Base-by-base conservation (phyloP, 1,140 invertebrate species). In the Littorina saxatilis region DNA sequence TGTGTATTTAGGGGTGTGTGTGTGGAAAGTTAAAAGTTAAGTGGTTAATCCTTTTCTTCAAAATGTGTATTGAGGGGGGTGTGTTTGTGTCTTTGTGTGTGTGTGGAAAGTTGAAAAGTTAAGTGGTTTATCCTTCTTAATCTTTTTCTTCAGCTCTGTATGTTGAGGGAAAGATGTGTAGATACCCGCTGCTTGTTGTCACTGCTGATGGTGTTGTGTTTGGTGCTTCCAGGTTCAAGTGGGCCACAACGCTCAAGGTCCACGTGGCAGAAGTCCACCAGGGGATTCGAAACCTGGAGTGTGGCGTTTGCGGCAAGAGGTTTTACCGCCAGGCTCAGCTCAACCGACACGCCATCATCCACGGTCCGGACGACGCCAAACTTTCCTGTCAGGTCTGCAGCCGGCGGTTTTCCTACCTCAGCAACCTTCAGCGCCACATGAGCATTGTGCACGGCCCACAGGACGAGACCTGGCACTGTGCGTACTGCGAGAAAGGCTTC, bases 401-500 rank as follows among this genome's bases (percentile, higher is more conserved):
- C 0, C 86, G 85, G 74, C 72, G 82, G 13, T 90, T 90, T 72
- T 81, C 83, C 68, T 88, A 82, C 82, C 78, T 83, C 66, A 84
- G 81, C 58, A 90, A 90, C 77, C 80, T 87, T 20, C 81, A 86
- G 39, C 77, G 88, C 47, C 88, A 90, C 66, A 81, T 85, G 20
- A 29, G 68, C 35, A 40, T 82, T 17, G 74, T 90, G 11, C 68
- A 90, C 80, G 66, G 80, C 40, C 80, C 82, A 7, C 82, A 85
- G 61, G 58, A 58, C 17, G 87, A 89, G 77, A 81, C 75, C 3
- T 89, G 82, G 61, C 88, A 90, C 81, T 90, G 88, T 70, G 88
- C 88, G 5, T 90, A 90, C 72, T 90, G 88, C 80, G 88, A 88
- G 20, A 88, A 87, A 80, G 87, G 87, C 1, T 90, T 90, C 82